These are phyloP conservation scores for Protaetia brevitarsis DNA, from an alignment of 1,140 invertebrate species.

Conservation along the genomic window DNA sequence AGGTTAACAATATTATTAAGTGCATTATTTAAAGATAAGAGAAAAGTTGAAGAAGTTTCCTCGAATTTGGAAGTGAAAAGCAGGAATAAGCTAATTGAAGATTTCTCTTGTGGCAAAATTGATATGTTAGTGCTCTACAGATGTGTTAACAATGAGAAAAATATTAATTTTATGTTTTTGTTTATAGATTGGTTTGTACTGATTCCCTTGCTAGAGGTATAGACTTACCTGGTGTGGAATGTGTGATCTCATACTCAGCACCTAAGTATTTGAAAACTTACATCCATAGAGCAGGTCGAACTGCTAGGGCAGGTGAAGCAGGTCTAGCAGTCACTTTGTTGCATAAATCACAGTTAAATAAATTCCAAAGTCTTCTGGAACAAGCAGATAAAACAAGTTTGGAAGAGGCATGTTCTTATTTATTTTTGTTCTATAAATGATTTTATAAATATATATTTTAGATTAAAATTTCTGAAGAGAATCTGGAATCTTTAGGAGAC, in stretches of 20 bases:
- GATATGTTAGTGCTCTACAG: slow-evolving; percentile 78
- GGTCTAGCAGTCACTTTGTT: slow-evolving; percentile 83
- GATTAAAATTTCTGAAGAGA: slow-evolving; percentile 50
- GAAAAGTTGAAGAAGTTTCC: slow-evolving; percentile 67
- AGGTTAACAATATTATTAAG: slow-evolving; percentile 53
- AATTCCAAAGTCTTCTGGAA: slow-evolving; percentile 42
- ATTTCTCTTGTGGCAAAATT: slow-evolving; percentile 71
- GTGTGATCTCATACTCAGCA: slow-evolving; percentile 89
- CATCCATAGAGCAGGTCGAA: slow-evolving; percentile 90
- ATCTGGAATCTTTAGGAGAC: slow-evolving; percentile 47
- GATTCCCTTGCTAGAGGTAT: slow-evolving; percentile 93
- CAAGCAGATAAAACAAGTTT: slow-evolving; percentile 39
- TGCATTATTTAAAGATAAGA: slow-evolving; percentile 51
- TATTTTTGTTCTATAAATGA: slow-evolving; percentile 14
- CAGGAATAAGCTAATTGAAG: slow-evolving; percentile 65
- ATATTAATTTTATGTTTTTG: slow-evolving; percentile 8
- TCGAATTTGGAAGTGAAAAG: slow-evolving; percentile 59
- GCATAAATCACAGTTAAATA: slow-evolving; percentile 57
- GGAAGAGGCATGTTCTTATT: slow-evolving; percentile 34
- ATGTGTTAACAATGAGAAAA: background rate
- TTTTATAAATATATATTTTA: slow-evolving; percentile 42
- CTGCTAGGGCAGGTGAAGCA: slow-evolving; percentile 80
- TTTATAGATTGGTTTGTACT: slow-evolving; percentile 78
- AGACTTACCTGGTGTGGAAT: slow-evolving; percentile 83
- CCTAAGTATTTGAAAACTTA: slow-evolving; percentile 87